Conservation (phyloP, 2,888 invertebrate species). For the Galeopsomyia nigrocyanea region DNA sequence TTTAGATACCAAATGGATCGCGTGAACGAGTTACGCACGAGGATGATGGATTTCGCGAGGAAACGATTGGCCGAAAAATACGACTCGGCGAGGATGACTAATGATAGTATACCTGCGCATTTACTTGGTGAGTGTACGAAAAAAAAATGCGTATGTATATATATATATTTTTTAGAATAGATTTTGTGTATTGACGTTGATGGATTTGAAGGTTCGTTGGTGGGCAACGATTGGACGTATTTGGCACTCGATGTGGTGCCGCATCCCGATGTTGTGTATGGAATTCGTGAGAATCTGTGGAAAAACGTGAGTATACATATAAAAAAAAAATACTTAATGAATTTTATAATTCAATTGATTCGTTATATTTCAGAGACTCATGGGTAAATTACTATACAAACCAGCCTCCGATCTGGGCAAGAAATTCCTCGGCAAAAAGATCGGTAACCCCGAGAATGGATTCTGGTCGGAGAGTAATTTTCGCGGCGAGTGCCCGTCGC, state of each 20-base stretch:
- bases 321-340: background rate
- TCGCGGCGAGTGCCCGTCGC: conserved; percentile 57
- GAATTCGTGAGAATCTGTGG: conserved; percentile 59
- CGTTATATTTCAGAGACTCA: conserved; percentile 54
- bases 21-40: conserved; percentile 55
- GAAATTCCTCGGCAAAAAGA: conserved; percentile 52
- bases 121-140: conserved; percentile 56
- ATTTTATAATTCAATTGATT: background rate
- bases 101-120: conserved; percentile 57
- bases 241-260: conserved; percentile 56
- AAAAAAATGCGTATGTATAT: background rate
- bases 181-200: background rate
- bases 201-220: conserved; percentile 55
- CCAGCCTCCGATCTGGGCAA: conserved; percentile 58
- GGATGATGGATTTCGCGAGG: conserved; percentile 55
- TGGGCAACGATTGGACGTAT: conserved; percentile 61
- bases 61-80: conserved; percentile 56
- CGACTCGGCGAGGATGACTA: conserved; percentile 43
- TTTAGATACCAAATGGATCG: conserved; percentile 54
- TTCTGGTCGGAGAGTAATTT: conserved; percentile 62
- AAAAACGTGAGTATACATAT: conserved; percentile 53
- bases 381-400: conserved; percentile 58
- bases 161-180: conserved; percentile 8
- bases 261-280: conserved; percentile 54
- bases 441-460: conserved; percentile 53